phyloP scores from a whole-genome alignment of 23 tunicate genomes.

The Styela plicata region DNA sequence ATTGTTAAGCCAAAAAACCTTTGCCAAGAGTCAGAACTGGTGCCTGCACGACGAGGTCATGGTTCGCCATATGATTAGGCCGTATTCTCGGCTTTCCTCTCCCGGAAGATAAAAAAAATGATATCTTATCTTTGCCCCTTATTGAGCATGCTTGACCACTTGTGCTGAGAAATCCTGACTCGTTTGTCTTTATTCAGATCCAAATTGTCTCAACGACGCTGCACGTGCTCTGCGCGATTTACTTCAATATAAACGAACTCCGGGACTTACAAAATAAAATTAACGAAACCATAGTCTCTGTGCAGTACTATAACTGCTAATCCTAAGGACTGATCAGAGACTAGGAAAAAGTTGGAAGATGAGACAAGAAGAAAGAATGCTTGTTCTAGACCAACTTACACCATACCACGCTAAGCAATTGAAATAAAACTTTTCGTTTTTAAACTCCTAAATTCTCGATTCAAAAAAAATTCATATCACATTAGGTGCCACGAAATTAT shows the following conservation, averaged over 20 bases:
- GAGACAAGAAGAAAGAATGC: neutral
- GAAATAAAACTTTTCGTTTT: neutral
- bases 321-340: slow-evolving; percentile 89
- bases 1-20: too few relatives aligned
- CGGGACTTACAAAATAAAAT: slow-evolving; percentile 84
- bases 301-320: slow-evolving; percentile 88
- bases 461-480: too few relatives aligned
- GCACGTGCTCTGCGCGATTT: slow-evolving; percentile 84
- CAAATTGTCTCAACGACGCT: slow-evolving; percentile 54
- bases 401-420: neutral
- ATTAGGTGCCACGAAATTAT: too few relatives aligned
- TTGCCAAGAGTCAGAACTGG: too few relatives aligned
- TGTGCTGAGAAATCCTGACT: neutral
- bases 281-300: slow-evolving; percentile 79
- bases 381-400: neutral
- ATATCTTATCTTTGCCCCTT: too few relatives aligned
- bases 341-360: slow-evolving; percentile 89
- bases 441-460: too few relatives aligned
- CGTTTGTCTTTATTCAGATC: slow-evolving; percentile 9
- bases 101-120: too few relatives aligned
- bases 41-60: too few relatives aligned
- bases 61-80: neutral
- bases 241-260: slow-evolving; percentile 90
- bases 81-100: neutral
- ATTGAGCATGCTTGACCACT: too few relatives aligned